These are phyloP conservation scores for Verasper variegatus DNA, from an alignment of 2,113 vertebrate genomes.

Conservation along the genomic window DNA sequence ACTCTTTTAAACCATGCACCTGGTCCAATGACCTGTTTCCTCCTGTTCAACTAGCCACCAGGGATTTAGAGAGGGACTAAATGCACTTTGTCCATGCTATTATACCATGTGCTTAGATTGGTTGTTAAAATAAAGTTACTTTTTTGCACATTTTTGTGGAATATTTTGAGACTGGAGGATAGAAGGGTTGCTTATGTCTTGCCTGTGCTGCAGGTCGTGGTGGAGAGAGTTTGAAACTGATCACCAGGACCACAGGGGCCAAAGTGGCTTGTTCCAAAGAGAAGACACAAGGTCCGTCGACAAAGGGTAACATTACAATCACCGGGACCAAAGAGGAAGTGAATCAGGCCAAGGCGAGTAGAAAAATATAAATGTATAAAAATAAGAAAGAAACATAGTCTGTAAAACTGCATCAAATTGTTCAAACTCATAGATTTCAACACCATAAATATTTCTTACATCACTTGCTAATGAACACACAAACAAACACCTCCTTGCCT, in stretches of 20 bases:
- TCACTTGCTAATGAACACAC: not conserved
- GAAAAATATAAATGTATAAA: not conserved
- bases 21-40: too few relatives aligned
- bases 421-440: not conserved
- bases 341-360: slow-evolving; percentile 85
- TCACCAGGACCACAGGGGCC: slow-evolving; percentile 87
- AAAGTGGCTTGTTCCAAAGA: slow-evolving; percentile 83
- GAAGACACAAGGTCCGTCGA: slow-evolving; percentile 24
- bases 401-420: not conserved
- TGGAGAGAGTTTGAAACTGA: slow-evolving; percentile 87
- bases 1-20: too few relatives aligned
- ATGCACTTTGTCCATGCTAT: too few relatives aligned
- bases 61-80: too few relatives aligned
- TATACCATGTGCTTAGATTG: too few relatives aligned
- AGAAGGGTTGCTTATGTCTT: not conserved
- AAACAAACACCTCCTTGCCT: not conserved
- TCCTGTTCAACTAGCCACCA: too few relatives aligned
- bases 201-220: slow-evolving; percentile 84
- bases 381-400: too few relatives aligned
- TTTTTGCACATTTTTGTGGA: too few relatives aligned
- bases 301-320: slow-evolving; percentile 81
- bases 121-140: too few relatives aligned
- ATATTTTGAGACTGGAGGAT: not conserved
- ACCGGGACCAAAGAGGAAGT: slow-evolving; percentile 86
- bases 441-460: not conserved